Percentiles rank a stretch among this genome's conserved stretches.
Conservation (phyloP, 2,888 invertebrate genomes). For the Hoplodrina ambigua region DNA sequence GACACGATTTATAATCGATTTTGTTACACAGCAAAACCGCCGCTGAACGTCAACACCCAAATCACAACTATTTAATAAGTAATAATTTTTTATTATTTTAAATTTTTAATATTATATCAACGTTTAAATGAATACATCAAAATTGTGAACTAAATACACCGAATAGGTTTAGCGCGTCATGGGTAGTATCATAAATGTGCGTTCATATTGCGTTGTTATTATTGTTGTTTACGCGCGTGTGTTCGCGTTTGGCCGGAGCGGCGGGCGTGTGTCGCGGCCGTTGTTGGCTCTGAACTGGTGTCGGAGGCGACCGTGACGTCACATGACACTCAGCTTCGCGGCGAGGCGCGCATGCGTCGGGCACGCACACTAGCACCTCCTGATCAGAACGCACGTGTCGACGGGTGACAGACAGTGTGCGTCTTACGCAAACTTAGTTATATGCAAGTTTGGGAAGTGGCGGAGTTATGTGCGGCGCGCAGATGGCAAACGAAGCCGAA, state of each 20-base stretch:
- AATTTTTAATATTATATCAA: conserved; percentile 61
- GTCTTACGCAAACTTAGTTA: conserved; percentile 50
- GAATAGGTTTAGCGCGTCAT: conserved; percentile 70
- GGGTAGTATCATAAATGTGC: conserved; percentile 79
- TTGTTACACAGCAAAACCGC: conserved; percentile 71
- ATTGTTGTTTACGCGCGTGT: conserved; percentile 82
- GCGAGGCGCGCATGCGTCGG: conserved; percentile 66
- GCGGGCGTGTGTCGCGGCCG: conserved; percentile 74
- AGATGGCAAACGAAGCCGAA: conserved; percentile 48
- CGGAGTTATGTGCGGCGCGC: conserved; percentile 20
- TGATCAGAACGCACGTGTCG: conserved; percentile 60
- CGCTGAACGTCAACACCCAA: conserved; percentile 63
- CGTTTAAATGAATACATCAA: conserved; percentile 69
- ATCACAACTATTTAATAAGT: conserved; percentile 35
- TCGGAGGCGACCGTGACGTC: conserved; percentile 74
- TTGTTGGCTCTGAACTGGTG: conserved; percentile 74
- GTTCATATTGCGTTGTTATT: conserved; percentile 80
- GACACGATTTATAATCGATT: conserved; percentile 84
- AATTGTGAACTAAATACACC: conserved; percentile 82
- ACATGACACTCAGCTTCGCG: conserved; percentile 65
- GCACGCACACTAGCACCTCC: conserved; percentile 40
- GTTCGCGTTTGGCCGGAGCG: conserved; percentile 72
- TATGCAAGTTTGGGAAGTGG: conserved; percentile 55
- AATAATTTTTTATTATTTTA: conserved; percentile 37
- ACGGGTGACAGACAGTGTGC: conserved; percentile 59